phyloP scores from a whole-genome alignment of 2,888 invertebrate genomes.

The Ferrisia virgata region DNA sequence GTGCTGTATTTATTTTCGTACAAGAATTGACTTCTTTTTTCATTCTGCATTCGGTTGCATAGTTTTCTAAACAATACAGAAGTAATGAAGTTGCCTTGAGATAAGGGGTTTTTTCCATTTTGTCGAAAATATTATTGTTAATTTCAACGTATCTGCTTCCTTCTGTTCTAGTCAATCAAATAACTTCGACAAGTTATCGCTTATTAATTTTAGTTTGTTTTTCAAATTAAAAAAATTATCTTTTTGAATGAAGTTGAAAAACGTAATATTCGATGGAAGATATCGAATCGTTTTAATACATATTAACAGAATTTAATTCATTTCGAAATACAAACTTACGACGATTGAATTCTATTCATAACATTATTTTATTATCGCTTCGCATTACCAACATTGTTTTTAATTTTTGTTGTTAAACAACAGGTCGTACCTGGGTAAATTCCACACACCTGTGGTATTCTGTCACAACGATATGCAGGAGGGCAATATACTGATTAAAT shows the following conservation, averaged over 20 bases:
- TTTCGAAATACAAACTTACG: too few relatives aligned
- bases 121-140: background rate
- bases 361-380: background rate
- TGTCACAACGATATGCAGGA: constrained; percentile 95
- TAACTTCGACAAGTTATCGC: too few relatives aligned
- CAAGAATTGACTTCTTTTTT: background rate
- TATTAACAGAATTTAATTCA: too few relatives aligned
- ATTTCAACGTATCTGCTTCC: too few relatives aligned
- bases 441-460: constrained; percentile 80
- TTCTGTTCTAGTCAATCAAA: too few relatives aligned
- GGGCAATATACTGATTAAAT: constrained; percentile 65
- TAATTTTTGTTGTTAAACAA: background rate
- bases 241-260: too few relatives aligned
- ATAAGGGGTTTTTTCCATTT: background rate
- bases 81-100: background rate
- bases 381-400: background rate
- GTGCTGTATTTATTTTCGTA: too few relatives aligned
- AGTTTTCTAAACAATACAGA: background rate
- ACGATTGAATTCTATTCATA: too few relatives aligned
- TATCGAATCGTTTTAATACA: too few relatives aligned
- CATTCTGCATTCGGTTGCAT: background rate
- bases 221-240: too few relatives aligned
- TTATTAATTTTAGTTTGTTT: too few relatives aligned
- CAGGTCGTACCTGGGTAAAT: constrained; percentile 55
- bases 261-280: too few relatives aligned